Evolutionary conservation across 2,888 invertebrate species (phyloP), one percentile per base, ranked within the genome.

Genomic region (Philereme vetulata): DNA sequence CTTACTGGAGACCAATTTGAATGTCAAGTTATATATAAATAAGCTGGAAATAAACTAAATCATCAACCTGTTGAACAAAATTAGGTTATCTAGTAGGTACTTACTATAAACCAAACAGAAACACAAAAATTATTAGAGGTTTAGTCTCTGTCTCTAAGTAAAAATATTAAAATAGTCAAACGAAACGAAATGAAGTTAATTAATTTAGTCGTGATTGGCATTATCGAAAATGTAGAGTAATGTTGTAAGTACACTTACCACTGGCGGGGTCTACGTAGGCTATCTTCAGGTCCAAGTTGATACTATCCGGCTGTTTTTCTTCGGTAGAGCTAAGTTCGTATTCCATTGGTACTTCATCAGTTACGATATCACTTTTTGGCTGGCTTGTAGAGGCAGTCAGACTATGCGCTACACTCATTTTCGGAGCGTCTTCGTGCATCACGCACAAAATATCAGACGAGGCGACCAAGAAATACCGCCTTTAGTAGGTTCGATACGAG

Each of bases 371-470:
- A 80, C 78, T 83, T 73, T 88, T 90, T 64, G 92, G 82, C 92
- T 93, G 86, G 80, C 89, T 90, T 80, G 94, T 93, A 80, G 94
- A 94, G 81, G 94, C 94, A 91, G 93, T 93, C 93, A 94, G 92
- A 93, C 93, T 92, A 81, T 94, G 94, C 86, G 94, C 92, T 92
- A 93, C 94, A 93, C 94, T 93, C 93, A 94, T 94, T 88, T 88
- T 91, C 84, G 94, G 93, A 92, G 94, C 94, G 92, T 94, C 94
- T 93, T 95, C 94, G 93, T 94, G 94, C 94, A 95, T 94, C 90
- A 77, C 86, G 90, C 90, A 85, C 84, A 78, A 88, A n/a, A 84
- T 84, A 81, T 82, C 79, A 79, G 81, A 79, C 85, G 81, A 85
- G 84, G 86, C 88, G 82, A 81, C 78, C 74, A 72, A 78, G 72